Conservation (phyloP, 2,888 invertebrate species). For the Keiferia lycopersicella region DNA sequence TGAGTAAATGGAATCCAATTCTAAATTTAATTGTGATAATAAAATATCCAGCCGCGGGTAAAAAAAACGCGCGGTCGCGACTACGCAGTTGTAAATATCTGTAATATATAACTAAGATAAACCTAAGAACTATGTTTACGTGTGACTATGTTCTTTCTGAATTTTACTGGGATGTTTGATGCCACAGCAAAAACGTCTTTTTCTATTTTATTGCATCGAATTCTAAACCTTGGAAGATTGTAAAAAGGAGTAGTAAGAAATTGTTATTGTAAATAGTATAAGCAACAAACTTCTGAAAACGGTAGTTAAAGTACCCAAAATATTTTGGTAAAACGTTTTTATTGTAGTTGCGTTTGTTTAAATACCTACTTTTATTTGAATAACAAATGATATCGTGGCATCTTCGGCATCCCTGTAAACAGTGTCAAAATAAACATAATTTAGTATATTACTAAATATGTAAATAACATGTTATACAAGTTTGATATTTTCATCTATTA, state of each 20-base stretch:
- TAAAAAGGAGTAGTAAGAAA: neutral
- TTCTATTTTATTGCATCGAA: neutral
- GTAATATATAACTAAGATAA: slow-evolving; percentile 62
- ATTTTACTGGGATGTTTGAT: slow-evolving; percentile 54
- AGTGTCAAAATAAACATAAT: slow-evolving; percentile 71
- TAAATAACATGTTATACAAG: slow-evolving; percentile 66
- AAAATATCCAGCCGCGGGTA: slow-evolving; percentile 50
- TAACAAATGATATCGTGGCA: slow-evolving; percentile 22
- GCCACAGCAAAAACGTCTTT: slow-evolving; percentile 36
- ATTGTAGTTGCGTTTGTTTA: neutral
- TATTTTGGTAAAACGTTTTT: neutral
- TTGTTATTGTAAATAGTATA: neutral
- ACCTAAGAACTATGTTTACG: slow-evolving; percentile 60
- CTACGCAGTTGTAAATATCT: slow-evolving; percentile 63
- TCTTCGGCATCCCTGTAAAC: slow-evolving; percentile 56
- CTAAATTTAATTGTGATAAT: slow-evolving; percentile 52
- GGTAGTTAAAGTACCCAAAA: neutral
- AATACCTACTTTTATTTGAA: neutral
- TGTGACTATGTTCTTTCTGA: slow-evolving; percentile 52
- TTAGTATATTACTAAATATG: slow-evolving; percentile 80
- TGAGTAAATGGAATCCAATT: slow-evolving; percentile 23
- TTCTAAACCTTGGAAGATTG: neutral
- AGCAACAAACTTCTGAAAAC: neutral
- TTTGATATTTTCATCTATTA: slow-evolving; percentile 63
- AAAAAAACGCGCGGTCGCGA: slow-evolving; percentile 50